Evolutionary conservation across 1,140 invertebrate species (phyloP).

Genomic region (Mamestra configurata): DNA sequence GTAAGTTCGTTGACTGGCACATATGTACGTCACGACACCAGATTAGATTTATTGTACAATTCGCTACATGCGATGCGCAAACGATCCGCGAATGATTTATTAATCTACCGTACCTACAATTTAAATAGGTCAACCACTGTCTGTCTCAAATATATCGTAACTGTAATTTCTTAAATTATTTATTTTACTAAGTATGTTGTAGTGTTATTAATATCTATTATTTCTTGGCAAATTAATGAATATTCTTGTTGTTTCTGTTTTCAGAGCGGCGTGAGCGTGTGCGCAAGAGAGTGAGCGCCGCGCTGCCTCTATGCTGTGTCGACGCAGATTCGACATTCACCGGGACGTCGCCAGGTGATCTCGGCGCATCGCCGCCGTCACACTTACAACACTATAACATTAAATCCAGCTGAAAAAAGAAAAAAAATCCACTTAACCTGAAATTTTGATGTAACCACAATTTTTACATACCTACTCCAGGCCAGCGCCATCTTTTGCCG

Average conservation of each 20-base stretch:
- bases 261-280: constrained; percentile 78
- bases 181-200: not conserved
- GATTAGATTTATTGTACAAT: constrained; percentile 45
- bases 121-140: constrained; percentile 20
- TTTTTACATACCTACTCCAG: constrained; percentile 32
- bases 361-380: constrained; percentile 64
- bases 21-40: constrained; percentile 38
- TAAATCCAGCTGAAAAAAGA: constrained; percentile 45
- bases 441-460: constrained; percentile 42
- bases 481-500: constrained; percentile 32
- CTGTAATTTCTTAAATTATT: not conserved
- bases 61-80: constrained; percentile 26
- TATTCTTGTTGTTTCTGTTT: constrained; percentile 56
- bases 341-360: constrained; percentile 90
- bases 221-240: not conserved
- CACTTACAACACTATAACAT: constrained; percentile 47
- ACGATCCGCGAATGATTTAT: constrained; percentile 39
- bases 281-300: constrained; percentile 78
- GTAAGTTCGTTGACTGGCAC: constrained; percentile 29
- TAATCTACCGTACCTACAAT: constrained; percentile 10
- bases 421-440: constrained; percentile 27
- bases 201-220: not conserved
- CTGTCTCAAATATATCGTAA: constrained; percentile 4
- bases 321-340: constrained; percentile 90
- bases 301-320: constrained; percentile 89